Evolutionary conservation across 1,140 invertebrate species (phyloP), one percentile per base, ranked within the genome.

Genomic region (Trichogramma pretiosum): DNA sequence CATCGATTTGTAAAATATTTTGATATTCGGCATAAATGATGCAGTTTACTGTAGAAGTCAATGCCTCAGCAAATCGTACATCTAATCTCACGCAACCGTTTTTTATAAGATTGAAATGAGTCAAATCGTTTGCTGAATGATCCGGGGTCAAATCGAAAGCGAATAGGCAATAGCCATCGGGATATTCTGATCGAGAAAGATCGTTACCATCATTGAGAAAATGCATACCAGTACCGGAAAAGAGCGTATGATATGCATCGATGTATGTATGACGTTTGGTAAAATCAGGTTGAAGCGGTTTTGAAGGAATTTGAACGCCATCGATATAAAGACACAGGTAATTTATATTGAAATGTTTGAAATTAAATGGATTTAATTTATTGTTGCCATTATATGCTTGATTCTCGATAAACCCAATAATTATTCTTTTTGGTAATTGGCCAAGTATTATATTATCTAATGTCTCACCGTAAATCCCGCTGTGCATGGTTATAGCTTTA

Each of bases 401-500:
- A 54, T 67, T 66, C 39, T 54, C 37, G 13, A 69, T 60, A 54
- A 74, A 67, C 17, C 62, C 62, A 16, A 68, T 28, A 49, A 69
- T 61, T 36, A 68, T 59, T 48, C 59, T 45, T 55, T 66, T 64
- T 3, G 66, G 64, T 42, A 70, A 40, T 55, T 65, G 62, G 7
- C 62, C 63, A 8, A 67, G 33, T 42, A 62, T 60, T 4, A 65
- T 50, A 46, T 71, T 68, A 41, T 61, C 60, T 18, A 67, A 22
- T 1, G 59, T 61, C 56, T 68, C 62, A 13, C 56, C 53, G 26
- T 61, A 56, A 19, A 65, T 46, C 1, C 56, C 59, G 7, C 48
- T 46, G 11, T 64, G 60, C 28, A 68, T 58, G 11, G 61, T 62
- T 30, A 65, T 54, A 41, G 60, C 52, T 56, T 67, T 68, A 9